Percentiles rank a stretch among this genome's conserved stretches.
Conservation (phyloP, 2,113 vertebrate species). For the Myotis brandtii region DNA sequence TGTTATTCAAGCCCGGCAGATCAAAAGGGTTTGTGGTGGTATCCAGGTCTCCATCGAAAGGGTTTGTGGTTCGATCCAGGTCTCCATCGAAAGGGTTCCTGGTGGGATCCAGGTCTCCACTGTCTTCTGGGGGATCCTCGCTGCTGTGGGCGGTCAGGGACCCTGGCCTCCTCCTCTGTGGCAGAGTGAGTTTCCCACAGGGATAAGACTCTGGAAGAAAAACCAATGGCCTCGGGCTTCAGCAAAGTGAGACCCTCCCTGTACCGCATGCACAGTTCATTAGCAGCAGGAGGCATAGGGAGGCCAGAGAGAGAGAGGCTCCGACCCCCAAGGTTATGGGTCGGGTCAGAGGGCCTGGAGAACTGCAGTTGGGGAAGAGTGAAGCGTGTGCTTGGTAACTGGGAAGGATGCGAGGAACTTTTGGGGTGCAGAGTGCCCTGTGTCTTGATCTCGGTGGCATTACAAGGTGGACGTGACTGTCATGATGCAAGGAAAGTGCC, state of each 20-base stretch:
- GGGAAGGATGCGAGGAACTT: background rate
- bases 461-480: no score
- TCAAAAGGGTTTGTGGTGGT: accelerated
- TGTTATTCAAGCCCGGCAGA: background rate
- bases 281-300: background rate
- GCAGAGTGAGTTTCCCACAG: slow-evolving; percentile 77
- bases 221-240: background rate
- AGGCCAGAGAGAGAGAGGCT: no score
- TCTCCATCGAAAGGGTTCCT: no score
- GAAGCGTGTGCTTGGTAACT: no score
- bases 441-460: background rate
- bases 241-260: background rate
- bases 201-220: slow-evolving; percentile 81
- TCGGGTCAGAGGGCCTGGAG: background rate
- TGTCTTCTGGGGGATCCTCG: accelerated
- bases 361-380: background rate
- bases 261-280: background rate
- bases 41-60: no score
- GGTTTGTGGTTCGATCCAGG: background rate
- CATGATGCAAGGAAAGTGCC: background rate
- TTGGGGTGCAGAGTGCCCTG: background rate
- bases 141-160: accelerated
- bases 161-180: slow-evolving; percentile 65
- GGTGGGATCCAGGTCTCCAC: background rate
- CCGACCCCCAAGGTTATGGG: background rate